A percentile compares a stretch with the other conserved stretches of the same genome.
These are phyloP conservation scores for Beris morrisii DNA, from an alignment of 2,888 invertebrate genomes.

Conservation along the genomic window DNA sequence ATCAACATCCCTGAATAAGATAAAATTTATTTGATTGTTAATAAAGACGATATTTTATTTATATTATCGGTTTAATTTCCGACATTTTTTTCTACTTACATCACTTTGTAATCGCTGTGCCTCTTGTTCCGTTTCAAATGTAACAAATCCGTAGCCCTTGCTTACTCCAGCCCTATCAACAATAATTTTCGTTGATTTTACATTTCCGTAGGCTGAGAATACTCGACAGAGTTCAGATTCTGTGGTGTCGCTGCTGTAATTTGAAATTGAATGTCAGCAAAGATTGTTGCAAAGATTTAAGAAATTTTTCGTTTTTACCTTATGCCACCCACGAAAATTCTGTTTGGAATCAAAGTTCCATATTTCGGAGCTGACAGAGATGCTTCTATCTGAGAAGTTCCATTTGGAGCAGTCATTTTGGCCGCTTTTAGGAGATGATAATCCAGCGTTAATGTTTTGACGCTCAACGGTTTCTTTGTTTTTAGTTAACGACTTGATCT, in stretches of 20 bases:
- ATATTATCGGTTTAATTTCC: slow-evolving; percentile 21
- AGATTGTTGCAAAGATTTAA: slow-evolving; percentile 12
- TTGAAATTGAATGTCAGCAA: slow-evolving; percentile 2
- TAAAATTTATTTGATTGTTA: slow-evolving; percentile 36
- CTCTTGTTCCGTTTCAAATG: slow-evolving; percentile 86
- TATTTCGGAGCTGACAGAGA: slow-evolving; percentile 61
- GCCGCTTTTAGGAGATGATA: neutral
- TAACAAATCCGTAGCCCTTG: slow-evolving; percentile 75
- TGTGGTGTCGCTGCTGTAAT: slow-evolving; percentile 73
- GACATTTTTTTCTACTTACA: slow-evolving; percentile 55
- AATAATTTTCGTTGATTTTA: slow-evolving; percentile 92
- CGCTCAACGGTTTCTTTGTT: too few relatives aligned
- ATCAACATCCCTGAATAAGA: slow-evolving; percentile 40
- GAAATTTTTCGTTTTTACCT: slow-evolving; percentile 56
- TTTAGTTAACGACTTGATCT: too few relatives aligned
- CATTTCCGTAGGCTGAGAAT: slow-evolving; percentile 87
- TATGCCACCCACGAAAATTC: slow-evolving; percentile 96
- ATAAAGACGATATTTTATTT: slow-evolving; percentile 13
- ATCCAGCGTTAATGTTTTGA: too few relatives aligned
- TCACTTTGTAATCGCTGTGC: slow-evolving; percentile 73
- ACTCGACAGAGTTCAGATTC: slow-evolving; percentile 89
- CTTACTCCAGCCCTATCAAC: slow-evolving; percentile 93
- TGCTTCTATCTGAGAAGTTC: slow-evolving; percentile 50
- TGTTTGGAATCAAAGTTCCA: slow-evolving; percentile 88
- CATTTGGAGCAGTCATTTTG: slow-evolving; percentile 40